Evolutionary conservation across 2,888 invertebrate species (phyloP), one percentile per base, ranked within the genome.

Genomic region (Eilema caniola): DNA sequence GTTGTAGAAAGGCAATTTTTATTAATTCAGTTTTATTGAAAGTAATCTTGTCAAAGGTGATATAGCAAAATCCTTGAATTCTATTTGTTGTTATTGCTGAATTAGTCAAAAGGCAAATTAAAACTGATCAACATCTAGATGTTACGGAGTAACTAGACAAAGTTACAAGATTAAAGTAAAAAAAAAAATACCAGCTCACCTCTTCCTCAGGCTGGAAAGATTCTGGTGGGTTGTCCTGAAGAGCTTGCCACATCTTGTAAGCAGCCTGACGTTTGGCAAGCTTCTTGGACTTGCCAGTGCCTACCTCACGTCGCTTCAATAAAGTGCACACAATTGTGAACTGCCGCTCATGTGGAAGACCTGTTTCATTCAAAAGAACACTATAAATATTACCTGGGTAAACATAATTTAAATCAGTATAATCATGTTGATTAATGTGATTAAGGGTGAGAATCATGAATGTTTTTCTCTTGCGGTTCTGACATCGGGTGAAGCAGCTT

Each of bases 261-360:
- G 99, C 99, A 0, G 99, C 99, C 89, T 98, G 97, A n/a, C 99
- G 96, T 92, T 99, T 99, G 4, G 99, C 99, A 66, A 99, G 96
- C 91, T 99, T 99, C 96, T 99, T 99, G 67, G 99, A 99, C 88
- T 99, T 98, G 23, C 99, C 99, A 57, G 97, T 97, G 66, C 98
- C 98, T 56, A 97, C 95, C 92, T 99, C 98, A 33, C 97, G 97
- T 83, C 97, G 97, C 84, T 98, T 98, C 81, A 98, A 96, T 82
- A 99, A 97, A 69, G 97, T 97, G 89, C 99, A 99, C 5, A 98
- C 97, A 85, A 99, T 98, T 0, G 99, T 98, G 89, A 99, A 99
- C 81, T 98, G 98, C 59, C 99, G 96, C 90, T 99, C 99, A 88
- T 99, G 99, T 0, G 99, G 99, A 73, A 99, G 95, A 59, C 99